phyloP scores from a whole-genome alignment of 2,888 invertebrate species.

The Ceratothoa steindachneri region DNA sequence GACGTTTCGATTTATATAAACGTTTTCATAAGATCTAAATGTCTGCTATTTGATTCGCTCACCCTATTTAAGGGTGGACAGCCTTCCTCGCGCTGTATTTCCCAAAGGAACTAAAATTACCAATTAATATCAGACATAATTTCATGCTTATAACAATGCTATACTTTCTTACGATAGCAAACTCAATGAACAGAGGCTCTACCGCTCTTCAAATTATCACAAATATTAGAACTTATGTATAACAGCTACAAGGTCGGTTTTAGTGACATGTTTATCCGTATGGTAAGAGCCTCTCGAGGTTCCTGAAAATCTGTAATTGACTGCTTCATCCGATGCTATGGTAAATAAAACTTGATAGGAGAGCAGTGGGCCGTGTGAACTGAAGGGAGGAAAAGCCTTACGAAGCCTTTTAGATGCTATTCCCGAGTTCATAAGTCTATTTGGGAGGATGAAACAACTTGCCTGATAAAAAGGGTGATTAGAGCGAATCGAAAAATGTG shows the following conservation, averaged over 20 bases:
- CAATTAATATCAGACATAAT: constrained; percentile 15
- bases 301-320: background rate
- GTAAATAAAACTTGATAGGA: constrained; percentile 13
- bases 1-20: background rate
- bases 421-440: background rate
- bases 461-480: constrained; percentile 4
- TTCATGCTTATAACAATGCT: constrained; percentile 15
- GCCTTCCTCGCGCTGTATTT: background rate
- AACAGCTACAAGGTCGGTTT: background rate
- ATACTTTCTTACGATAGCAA: constrained; percentile 11
- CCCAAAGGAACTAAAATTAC: constrained; percentile 9
- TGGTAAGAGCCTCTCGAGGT: background rate
- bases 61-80: background rate
- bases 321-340: constrained; percentile 10
- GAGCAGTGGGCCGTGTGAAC: constrained; percentile 6
- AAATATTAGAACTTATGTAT: background rate
- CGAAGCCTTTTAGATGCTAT: background rate
- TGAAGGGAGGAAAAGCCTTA: background rate
- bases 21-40: background rate
- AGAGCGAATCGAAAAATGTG: background rate
- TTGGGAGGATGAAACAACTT: constrained; percentile 10
- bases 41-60: background rate
- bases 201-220: background rate
- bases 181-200: background rate
- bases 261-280: background rate